A percentile compares a stretch with the other conserved stretches of the same genome.
These are phyloP conservation scores for Corythucha ciliata DNA, from an alignment of 2,888 invertebrate genomes.

Conservation along the genomic window DNA sequence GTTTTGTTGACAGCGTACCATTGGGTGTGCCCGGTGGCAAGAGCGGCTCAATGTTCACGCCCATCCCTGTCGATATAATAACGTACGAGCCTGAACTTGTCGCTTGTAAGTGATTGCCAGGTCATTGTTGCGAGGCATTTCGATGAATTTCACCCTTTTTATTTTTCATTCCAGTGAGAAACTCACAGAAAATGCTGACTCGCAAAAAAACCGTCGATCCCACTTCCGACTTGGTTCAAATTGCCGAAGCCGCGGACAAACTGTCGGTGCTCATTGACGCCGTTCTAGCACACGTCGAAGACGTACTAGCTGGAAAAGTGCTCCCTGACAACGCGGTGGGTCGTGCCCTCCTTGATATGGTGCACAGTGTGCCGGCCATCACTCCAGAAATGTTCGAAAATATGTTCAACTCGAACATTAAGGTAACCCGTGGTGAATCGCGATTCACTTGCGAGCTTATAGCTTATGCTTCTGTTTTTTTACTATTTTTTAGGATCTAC, in stretches of 20 bases:
- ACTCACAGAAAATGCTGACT: conserved; percentile 72
- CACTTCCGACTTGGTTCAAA: conserved; percentile 64
- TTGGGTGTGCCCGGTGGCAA: conserved; percentile 91
- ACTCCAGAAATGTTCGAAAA: conserved; percentile 81
- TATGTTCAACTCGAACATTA: conserved; percentile 92
- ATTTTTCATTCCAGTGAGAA: conserved; percentile 46
- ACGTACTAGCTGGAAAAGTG: conserved; percentile 71
- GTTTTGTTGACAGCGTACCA: conserved; percentile 52
- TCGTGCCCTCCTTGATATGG: conserved; percentile 77
- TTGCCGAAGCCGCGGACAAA: conserved; percentile 73
- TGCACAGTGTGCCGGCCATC: conserved; percentile 87
- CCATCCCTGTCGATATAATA: conserved; percentile 77
- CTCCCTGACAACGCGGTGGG: conserved; percentile 81
- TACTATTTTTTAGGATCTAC: conserved; percentile 57
- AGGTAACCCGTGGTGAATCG: conserved; percentile 44
- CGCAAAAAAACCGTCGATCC: conserved; percentile 56
- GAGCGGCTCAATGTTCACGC: conserved; percentile 92
- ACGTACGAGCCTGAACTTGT: conserved; percentile 83
- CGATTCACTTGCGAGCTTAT: neutral
- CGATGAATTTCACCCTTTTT: neutral
- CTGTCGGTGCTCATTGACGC: conserved; percentile 48
- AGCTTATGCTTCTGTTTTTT: too few species aligned
- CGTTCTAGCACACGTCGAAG: conserved; percentile 79
- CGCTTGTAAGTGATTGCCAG: conserved; percentile 47
- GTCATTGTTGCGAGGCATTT: neutral